Base-by-base conservation (phyloP, 2,888 invertebrate genomes). In the Terebella lapidaria region DNA sequence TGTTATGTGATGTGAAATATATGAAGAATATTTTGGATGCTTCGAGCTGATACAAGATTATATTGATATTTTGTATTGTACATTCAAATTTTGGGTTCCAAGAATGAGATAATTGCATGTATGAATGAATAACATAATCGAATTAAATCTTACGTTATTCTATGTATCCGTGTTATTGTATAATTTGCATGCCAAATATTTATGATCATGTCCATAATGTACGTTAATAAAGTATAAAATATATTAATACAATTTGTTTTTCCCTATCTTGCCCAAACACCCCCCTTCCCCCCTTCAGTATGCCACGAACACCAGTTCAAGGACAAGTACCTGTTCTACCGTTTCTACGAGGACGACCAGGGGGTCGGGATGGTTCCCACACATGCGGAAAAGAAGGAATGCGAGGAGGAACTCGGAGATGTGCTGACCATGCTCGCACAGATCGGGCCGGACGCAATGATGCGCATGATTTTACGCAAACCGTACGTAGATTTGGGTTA, bases 311-410 rank as follows among this genome's bases (percentile, higher is more conserved):
- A 90, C 74, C 87, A 88, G 55, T 91, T 91, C 82, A 87, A 88
- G 79, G 91, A 91, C 84, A 89, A 89, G 83, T 88, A 88, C 79
- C 85, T 90, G 75, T 86, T 90, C 72, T 91, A 91, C 82, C 87
- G 89, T 61, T 91, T 91, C 84, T 86, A 87, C 76, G 86, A 88
- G 77, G 89, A 89, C 77, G 82, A 84, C 56, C 87, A 88, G 74
- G 78, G 78, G 4, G 86, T 87, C 20, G 74, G 74, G 24, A 71
- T 70, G 3, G 67, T 69, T 15, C 75, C 75, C 2, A 70, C 71
- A 10, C 69, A 67, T 18, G 61, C 64, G 29, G 71, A 72, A 30
- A 71, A 72, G 64, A 71, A 72, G 57, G 72, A 72, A 51, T 70
- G 70, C 58, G 88, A 89, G 77, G 87, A 87, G 62, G 87, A 87